These are phyloP conservation scores for Clepsis dumicolana DNA, from an alignment of 2,888 invertebrate species.

Conservation along the genomic window DNA sequence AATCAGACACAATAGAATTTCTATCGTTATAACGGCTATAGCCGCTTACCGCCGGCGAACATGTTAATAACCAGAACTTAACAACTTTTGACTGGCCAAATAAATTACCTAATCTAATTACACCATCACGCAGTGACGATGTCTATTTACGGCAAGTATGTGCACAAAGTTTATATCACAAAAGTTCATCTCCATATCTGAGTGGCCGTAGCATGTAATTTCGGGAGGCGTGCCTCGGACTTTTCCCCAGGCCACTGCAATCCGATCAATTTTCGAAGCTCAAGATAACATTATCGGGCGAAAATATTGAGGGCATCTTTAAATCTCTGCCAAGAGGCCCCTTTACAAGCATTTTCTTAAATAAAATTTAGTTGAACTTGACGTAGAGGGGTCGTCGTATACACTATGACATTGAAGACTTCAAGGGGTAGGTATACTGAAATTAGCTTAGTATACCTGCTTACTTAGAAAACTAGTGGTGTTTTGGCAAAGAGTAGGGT, in stretches of 20 bases:
- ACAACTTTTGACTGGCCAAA: neutral
- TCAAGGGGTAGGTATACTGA: too few species aligned
- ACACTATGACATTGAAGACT: neutral
- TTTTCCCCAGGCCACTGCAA: constrained; percentile 57
- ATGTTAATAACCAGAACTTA: neutral
- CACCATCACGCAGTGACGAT: neutral
- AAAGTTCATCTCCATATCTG: constrained; percentile 36
- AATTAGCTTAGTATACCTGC: too few species aligned
- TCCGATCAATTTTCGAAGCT: constrained; percentile 72
- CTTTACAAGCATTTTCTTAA: constrained; percentile 20
- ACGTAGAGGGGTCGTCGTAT: neutral
- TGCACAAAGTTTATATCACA: constrained; percentile 12
- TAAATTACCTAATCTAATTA: neutral
- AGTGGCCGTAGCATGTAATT: constrained; percentile 60
- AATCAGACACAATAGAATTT: too few species aligned
- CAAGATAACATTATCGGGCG: constrained; percentile 63
- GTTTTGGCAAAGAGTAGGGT: too few species aligned
- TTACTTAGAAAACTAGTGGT: too few species aligned
- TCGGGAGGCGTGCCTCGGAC: constrained; percentile 64
- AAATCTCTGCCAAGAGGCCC: constrained; percentile 51
- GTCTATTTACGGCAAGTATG: neutral
- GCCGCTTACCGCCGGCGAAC: too few species aligned
- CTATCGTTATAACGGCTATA: too few species aligned
- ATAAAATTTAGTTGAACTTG: constrained; percentile 4
- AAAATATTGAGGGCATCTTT: constrained; percentile 69